Conservation (phyloP, 2,797 vertebrate genomes). For the Eupleurogrammus muticus region DNA sequence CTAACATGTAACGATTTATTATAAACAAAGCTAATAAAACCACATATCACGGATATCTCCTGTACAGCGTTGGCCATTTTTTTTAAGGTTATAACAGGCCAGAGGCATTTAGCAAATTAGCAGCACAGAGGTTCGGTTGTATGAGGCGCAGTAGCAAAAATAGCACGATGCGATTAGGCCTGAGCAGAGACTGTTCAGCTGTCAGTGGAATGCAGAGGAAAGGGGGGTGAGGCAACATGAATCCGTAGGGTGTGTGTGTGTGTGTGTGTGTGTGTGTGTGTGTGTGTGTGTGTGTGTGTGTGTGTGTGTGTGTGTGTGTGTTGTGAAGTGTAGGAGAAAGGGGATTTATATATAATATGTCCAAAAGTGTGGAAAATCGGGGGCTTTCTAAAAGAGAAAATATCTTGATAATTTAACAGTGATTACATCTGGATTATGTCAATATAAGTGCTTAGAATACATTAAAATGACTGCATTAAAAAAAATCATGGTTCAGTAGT, state of each 20-base stretch:
- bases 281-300: no score
- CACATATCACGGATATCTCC: neutral
- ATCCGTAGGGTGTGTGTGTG: slow-evolving; percentile 7
- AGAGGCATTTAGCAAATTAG: slow-evolving; percentile 46
- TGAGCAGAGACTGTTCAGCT: slow-evolving; percentile 63
- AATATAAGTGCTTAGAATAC: neutral
- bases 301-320: neutral
- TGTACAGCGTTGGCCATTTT: no score
- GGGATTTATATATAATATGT: neutral
- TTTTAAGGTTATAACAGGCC: neutral
- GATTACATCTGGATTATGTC: neutral
- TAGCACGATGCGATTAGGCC: slow-evolving; percentile 65
- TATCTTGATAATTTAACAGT: no score
- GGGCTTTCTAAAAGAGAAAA: no score
- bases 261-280: no score
- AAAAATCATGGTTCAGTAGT: neutral
- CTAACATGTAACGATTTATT: neutral
- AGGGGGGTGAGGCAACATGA: slow-evolving; percentile 3
- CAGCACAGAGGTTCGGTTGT: slow-evolving; percentile 37
- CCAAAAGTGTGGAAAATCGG: neutral
- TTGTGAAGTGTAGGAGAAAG: neutral
- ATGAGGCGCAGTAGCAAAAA: slow-evolving; percentile 59
- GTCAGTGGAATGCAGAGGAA: slow-evolving; percentile 58
- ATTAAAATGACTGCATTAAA: neutral
- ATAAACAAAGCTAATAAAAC: slow-evolving; percentile 7